Evolutionary conservation across 1,140 invertebrate genomes (phyloP), one percentile per base, ranked within the genome.

Genomic region (Agraylea sexmaculata): DNA sequence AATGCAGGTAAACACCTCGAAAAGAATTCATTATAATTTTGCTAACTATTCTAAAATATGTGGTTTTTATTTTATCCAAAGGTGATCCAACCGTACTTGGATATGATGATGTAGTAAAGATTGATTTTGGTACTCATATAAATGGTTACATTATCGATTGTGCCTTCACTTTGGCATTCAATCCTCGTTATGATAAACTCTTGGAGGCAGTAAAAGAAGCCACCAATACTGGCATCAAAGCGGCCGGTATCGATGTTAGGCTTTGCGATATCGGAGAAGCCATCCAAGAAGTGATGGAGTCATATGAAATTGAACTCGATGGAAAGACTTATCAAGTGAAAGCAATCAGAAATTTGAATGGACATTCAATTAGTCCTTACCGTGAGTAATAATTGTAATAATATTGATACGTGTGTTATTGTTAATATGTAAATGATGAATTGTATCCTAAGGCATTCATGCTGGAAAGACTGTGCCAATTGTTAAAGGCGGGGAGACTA

Each of bases 281-380:
- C 3, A 93, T 99, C 55, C 94, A 99, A 60, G 95, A 99, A 69
- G 90, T 94, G 0, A 99, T 99, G 96, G 96, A 99, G 55, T 96
- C 91, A 0, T 96, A 99, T 69, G 96, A 99, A 71, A 79, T 99
- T 2, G 94, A 98, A 64, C 57, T 99, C 15, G 88, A 98, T 69
- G 95, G 96, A 19, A 95, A 96, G 70, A 85, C 82, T 18, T 96
- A 95, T 67, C 89, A 81, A 67, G 85, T 99, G 3, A 99, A 97
- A 66, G 86, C 92, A 2, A 99, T 99, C 53, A 74, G 96, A 31
- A 99, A 99, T 69, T 73, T 98, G 28, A 97, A 97, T 72, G 95
- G 95, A 10, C 96, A 99, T 62, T 96, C 92, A 4, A 96, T 99
- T 54, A 85, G 87, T 45, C 91, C 89, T 12, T 99, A 98, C 62